A percentile compares a stretch with the other conserved stretches of the same genome.
phyloP scores from a whole-genome alignment of 2,113 vertebrate genomes.

The Tinamus guttatus region DNA sequence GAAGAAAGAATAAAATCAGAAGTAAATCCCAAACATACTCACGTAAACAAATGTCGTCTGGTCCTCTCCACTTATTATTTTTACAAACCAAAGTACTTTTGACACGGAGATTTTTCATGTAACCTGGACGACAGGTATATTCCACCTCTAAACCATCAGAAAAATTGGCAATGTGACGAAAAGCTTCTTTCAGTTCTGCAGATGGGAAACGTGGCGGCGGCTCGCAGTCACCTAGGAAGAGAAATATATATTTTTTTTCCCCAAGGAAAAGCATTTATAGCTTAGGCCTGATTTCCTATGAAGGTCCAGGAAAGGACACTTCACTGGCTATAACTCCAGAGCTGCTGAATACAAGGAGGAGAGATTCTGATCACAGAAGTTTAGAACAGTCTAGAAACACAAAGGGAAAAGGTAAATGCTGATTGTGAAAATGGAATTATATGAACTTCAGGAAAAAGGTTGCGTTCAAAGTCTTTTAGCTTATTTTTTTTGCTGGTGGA shows the following conservation, averaged over 20 bases:
- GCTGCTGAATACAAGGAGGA: neutral
- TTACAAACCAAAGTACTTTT: accelerated
- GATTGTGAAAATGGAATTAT: no score
- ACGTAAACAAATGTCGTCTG: accelerated
- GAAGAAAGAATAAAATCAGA: neutral
- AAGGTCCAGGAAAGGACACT: accelerated
- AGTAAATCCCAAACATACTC: neutral
- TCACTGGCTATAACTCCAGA: neutral
- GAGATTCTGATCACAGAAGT: neutral
- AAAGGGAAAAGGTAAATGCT: neutral
- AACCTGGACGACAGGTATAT: constrained; percentile 9
- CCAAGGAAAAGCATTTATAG: neutral
- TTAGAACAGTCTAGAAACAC: accelerated
- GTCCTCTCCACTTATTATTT: accelerated
- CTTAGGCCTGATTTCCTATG: neutral
- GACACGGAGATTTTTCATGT: accelerated
- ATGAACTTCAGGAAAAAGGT: neutral
- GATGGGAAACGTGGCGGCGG: accelerated
- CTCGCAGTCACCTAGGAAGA: accelerated
- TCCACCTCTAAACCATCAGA: accelerated
- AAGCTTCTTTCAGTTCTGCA: neutral
- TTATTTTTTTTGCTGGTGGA: accelerated
- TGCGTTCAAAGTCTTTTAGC: neutral
- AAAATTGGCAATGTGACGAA: accelerated
- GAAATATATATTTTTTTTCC: neutral